Base-by-base conservation (phyloP, 2,797 vertebrate genomes). In the Chlorospingus flavigularis region DNA sequence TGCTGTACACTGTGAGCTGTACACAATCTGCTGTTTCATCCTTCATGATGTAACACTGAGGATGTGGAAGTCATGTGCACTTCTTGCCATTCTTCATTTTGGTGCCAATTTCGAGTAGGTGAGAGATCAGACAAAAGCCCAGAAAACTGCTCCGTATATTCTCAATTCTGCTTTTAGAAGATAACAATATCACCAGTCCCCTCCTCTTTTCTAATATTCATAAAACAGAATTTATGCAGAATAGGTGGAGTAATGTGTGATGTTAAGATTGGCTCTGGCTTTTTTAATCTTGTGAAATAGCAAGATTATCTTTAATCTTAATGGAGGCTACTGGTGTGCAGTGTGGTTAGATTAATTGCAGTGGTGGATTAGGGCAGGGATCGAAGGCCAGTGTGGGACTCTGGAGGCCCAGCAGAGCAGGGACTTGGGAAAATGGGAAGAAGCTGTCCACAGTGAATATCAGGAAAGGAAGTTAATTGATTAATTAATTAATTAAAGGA, bases 41-140 rank as follows among this genome's bases (percentile, higher is more conserved):
- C 76, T 77, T 81, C 9, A 1, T 97, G 96, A 96, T 80, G 92
- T 96, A 95, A 96, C 68, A 7, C 37, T 20, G 54, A 86, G 89
- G 93, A 95, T 96, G 83, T 72, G 94, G 82, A 97, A 97, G 96
- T 95, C 92, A 95, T 62, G 86, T 80, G 78, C 79, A 1, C 55
- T 94, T 82, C 85, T 95, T 85, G 68, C 79, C 92, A 65, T 86
- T 92, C 75, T 45, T 48, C 68, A 30, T 39, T 80, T 57, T 67
- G 76, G 88, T 93, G 93, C 70, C 75, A 67, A 2, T 88, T 95
- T 50, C 53, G 30, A 86, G 81, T 92, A 72, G 67, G 87, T 91
- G 47, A 95, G 94, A 96, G 92, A 92, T 93, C 76, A 95, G 73
- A 54, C 1, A 0, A 37, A 57, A 78, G 4, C 23, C 30, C 73